A percentile compares a stretch with the other conserved stretches of the same genome.
Conservation (phyloP, 2,888 invertebrate genomes). For the Drosophila vallismaia region DNA sequence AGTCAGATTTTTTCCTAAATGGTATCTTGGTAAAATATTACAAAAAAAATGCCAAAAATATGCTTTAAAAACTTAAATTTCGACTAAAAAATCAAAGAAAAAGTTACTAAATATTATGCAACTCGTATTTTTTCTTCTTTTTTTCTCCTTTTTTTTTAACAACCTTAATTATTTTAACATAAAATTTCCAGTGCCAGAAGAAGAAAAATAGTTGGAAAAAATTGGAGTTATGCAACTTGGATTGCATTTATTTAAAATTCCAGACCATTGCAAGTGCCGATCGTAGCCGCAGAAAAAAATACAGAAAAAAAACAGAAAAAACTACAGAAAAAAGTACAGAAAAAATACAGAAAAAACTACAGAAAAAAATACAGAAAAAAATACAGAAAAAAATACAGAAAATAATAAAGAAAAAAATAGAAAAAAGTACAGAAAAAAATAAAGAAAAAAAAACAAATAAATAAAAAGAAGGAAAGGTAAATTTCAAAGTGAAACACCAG, state of each 20-base stretch:
- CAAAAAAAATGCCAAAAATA: too few species aligned
- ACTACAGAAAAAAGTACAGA: too few species aligned
- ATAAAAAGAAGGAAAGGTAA: conserved; percentile 33
- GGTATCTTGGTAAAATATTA: too few species aligned
- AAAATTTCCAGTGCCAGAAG: conserved; percentile 56
- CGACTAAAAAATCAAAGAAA: too few species aligned
- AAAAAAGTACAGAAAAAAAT: too few species aligned
- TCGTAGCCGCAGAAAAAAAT: conserved; percentile 18
- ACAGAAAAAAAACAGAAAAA: not conserved
- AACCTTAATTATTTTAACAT: conserved; percentile 55
- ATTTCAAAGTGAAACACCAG: conserved; percentile 40
- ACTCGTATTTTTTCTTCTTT: conserved; percentile 9
- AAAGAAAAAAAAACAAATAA: conserved; percentile 15
- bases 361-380: conserved; percentile 11
- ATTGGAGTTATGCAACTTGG: conserved; percentile 67
- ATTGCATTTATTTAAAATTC: conserved; percentile 79
- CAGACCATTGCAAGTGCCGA: conserved; percentile 67
- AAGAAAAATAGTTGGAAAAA: conserved; percentile 8
- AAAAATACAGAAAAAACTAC: too few species aligned
- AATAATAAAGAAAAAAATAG: too few species aligned
- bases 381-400: conserved; percentile 6
- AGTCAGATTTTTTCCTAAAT: too few species aligned
- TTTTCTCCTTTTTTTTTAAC: conserved; percentile 25
- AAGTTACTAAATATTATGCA: too few species aligned
- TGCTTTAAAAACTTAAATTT: too few species aligned